These are phyloP conservation scores for Labroides dimidiatus DNA, from an alignment of 2,797 vertebrate genomes.

Conservation along the genomic window DNA sequence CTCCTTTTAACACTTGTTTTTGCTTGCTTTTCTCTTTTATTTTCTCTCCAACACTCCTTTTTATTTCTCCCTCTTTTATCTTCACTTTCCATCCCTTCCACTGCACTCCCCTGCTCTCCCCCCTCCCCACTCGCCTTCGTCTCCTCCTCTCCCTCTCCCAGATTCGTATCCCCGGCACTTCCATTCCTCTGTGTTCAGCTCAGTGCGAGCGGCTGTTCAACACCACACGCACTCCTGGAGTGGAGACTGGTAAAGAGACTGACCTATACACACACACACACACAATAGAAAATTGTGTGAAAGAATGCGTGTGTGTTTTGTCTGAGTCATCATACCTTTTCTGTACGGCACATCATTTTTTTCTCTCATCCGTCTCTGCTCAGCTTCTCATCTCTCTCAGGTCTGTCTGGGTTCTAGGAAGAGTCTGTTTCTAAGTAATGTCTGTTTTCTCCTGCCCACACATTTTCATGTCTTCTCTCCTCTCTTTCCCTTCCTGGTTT, in stretches of 20 bases:
- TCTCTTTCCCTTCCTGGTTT: slow-evolving; percentile 18
- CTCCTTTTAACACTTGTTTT: slow-evolving; percentile 24
- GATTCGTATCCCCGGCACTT: slow-evolving; percentile 85
- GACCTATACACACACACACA: slow-evolving; percentile 51
- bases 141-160: slow-evolving; percentile 71
- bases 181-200: slow-evolving; percentile 90
- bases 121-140: slow-evolving; percentile 22
- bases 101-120: slow-evolving; percentile 14
- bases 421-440: slow-evolving; percentile 46
- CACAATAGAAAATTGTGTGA: slow-evolving; percentile 34
- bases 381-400: slow-evolving; percentile 43
- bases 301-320: slow-evolving; percentile 12
- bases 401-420: slow-evolving; percentile 52
- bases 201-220: slow-evolving; percentile 93
- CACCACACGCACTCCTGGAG: slow-evolving; percentile 88
- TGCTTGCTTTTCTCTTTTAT: slow-evolving; percentile 8
- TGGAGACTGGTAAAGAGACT: slow-evolving; percentile 86
- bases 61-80: slow-evolving; percentile 1
- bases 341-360: slow-evolving; percentile 47
- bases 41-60: neutral
- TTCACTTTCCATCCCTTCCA: slow-evolving; percentile 23
- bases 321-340: slow-evolving; percentile 49
- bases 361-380: slow-evolving; percentile 53
- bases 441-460: slow-evolving; percentile 53
- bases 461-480: slow-evolving; percentile 29